A percentile compares a stretch with the other conserved stretches of the same genome.
Conservation (phyloP, 2,888 invertebrate species). For the Elmis aenea region DNA sequence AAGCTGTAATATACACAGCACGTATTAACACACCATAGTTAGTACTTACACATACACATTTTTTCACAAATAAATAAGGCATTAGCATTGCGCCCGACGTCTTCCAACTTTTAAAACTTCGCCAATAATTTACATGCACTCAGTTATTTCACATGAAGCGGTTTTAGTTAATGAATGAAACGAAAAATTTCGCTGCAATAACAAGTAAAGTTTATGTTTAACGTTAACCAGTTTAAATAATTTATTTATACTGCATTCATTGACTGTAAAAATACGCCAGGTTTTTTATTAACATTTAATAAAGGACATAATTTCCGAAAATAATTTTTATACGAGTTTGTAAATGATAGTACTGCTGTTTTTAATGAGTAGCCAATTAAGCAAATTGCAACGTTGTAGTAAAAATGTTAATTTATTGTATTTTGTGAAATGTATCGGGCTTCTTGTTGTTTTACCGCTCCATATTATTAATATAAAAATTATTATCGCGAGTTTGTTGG, state of each 20-base stretch:
- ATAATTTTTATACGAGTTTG: neutral
- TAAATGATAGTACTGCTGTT: conserved; percentile 4
- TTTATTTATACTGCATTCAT: neutral
- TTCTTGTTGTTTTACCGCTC: no score
- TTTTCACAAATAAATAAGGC: neutral
- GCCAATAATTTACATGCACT: conserved; percentile 2
- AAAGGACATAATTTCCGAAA: conserved; percentile 1
- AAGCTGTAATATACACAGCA: conserved; percentile 18
- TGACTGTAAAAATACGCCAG: neutral
- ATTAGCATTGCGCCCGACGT: no score
- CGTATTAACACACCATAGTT: conserved; percentile 9
- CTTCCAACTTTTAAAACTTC: no score
- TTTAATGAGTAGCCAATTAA: conserved; percentile 6
- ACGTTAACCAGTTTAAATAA: no score
- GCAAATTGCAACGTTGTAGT: no score
- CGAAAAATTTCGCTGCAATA: conserved; percentile 5
- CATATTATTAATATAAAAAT: no score
- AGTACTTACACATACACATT: conserved; percentile 7
- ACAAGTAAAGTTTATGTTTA: no score
- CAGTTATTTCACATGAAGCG: conserved; percentile 4
- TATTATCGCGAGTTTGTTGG: no score
- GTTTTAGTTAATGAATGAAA: conserved; percentile 4
- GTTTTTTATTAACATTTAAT: conserved; percentile 7
- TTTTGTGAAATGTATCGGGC: no score
- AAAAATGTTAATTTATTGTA: conserved; percentile 2